Percentiles rank a stretch among this genome's conserved stretches.
These are phyloP conservation scores for Seladonia tumulorum DNA, from an alignment of 2,888 invertebrate species.

Conservation along the genomic window DNA sequence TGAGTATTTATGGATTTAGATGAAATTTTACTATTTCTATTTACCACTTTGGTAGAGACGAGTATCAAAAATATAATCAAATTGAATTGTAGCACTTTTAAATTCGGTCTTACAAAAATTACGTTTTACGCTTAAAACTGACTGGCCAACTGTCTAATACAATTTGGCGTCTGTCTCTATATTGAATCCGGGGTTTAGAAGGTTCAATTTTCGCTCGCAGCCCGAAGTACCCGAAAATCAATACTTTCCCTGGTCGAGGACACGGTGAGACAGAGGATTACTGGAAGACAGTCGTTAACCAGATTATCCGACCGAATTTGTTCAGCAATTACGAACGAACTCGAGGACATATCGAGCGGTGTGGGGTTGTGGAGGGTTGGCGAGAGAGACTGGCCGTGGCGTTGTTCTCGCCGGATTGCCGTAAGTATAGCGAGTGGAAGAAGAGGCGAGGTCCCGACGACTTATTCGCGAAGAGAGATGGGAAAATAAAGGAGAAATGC, in stretches of 20 bases:
- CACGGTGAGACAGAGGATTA: background rate
- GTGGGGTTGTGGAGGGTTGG: background rate
- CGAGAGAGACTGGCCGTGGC: background rate
- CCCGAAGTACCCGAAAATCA: background rate
- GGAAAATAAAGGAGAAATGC: background rate
- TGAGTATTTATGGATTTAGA: too few species aligned
- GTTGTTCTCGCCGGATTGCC: background rate
- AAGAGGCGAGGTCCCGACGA: background rate
- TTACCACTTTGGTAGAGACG: too few species aligned
- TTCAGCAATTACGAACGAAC: slow-evolving; percentile 31
- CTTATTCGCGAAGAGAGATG: slow-evolving; percentile 3
- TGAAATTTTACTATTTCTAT: too few species aligned
- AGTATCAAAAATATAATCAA: too few species aligned
- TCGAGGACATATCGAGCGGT: slow-evolving; percentile 46
- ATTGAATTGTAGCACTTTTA: too few species aligned
- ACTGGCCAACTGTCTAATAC: background rate
- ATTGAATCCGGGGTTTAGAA: background rate
- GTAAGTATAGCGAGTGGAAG: background rate
- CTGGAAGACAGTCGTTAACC: slow-evolving; percentile 15
- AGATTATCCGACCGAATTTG: slow-evolving; percentile 38
- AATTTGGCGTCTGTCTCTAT: background rate
- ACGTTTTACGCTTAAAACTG: background rate
- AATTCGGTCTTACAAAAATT: too few species aligned
- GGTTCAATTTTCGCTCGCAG: background rate
- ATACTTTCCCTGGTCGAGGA: background rate